Evolutionary conservation across 2,888 invertebrate genomes (phyloP).

Genomic region (Polietes domitor): DNA sequence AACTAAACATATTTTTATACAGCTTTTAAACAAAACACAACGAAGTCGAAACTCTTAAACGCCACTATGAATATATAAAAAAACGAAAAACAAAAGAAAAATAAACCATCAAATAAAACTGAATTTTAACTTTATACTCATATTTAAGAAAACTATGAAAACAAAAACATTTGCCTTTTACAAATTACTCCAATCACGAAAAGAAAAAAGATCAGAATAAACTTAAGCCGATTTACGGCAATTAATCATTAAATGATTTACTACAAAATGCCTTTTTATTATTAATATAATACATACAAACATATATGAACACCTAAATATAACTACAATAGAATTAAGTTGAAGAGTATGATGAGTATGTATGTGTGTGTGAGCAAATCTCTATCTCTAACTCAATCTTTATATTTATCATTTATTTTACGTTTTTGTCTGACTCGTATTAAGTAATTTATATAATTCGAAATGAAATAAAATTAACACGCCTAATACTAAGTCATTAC

Average conservation of each 20-base stretch:
- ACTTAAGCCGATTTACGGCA: conserved; percentile 5
- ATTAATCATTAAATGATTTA: conserved; percentile 69
- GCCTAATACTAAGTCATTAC: neutral
- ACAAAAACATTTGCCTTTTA: conserved; percentile 55
- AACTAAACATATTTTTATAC: conserved; percentile 61
- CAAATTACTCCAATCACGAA: conserved; percentile 35
- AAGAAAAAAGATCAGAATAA: conserved; percentile 63
- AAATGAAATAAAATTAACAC: neutral
- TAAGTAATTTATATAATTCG: neutral
- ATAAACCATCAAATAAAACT: conserved; percentile 42
- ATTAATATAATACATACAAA: conserved; percentile 3
- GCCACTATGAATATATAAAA: neutral
- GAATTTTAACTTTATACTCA: conserved; percentile 36
- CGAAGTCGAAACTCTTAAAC: neutral
- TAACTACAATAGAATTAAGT: conserved; percentile 43
- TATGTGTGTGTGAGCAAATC: no score
- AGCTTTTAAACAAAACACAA: conserved; percentile 51
- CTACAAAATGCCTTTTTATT: conserved; percentile 62
- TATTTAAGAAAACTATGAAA: conserved; percentile 32
- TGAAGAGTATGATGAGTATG: no score
- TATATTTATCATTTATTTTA: no score
- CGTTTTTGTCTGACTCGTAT: no score
- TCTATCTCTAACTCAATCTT: no score
- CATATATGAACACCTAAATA: conserved; percentile 1
- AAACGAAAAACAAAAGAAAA: conserved; percentile 3